Evolutionary conservation across 2,113 vertebrate species (phyloP), one percentile per base, ranked within the genome.

Genomic region (Clarias magur): DNA sequence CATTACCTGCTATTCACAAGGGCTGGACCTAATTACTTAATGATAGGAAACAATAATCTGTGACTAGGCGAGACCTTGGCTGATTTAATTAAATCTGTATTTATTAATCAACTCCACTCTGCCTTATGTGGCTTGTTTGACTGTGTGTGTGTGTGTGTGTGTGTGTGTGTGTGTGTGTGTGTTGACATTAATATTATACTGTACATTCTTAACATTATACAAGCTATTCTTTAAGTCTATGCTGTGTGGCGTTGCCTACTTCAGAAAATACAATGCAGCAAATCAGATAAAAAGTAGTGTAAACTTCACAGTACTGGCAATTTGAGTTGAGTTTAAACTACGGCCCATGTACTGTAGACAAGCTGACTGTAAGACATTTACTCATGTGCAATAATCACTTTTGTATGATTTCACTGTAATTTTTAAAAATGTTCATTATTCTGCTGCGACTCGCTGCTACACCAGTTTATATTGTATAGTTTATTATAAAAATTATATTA

Each of bases 91-190:
- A 91, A 89, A 94, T 93, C 93, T 95, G 95, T 94, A 95, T 96
- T 96, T 96, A 96, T 96, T 96, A 96, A 96, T 96, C 94, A 95
- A 95, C 90, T 93, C 95, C 94, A 94, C 95, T 95, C 94, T 93
- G 91, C 93, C 93, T 94, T 92, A 88, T 90, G 92, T 88, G 94
- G 53, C 15, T 78, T 56, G 75, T 78, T 15, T 12, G 75, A 27
- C 38, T 25, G 48, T 27, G 68, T 63, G 65, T 70, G 27, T 81
- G 15, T 67, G 62, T 80, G 60, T 62, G 60, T 62, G 60, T 62
- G 60, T 62, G 60, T 62, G 60, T 63, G 57, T 59, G 60, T 62
- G 60, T 62, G 60, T 62, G 60, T 62, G 60, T 62, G 60, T 62
- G 60, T 63, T 17, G 19, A 27, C 7, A 5, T 27, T 9, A 56